A percentile compares a stretch with the other conserved stretches of the same genome.
These are phyloP conservation scores for Goniozus legneri DNA, from an alignment of 1,140 invertebrate species.

Conservation along the genomic window DNA sequence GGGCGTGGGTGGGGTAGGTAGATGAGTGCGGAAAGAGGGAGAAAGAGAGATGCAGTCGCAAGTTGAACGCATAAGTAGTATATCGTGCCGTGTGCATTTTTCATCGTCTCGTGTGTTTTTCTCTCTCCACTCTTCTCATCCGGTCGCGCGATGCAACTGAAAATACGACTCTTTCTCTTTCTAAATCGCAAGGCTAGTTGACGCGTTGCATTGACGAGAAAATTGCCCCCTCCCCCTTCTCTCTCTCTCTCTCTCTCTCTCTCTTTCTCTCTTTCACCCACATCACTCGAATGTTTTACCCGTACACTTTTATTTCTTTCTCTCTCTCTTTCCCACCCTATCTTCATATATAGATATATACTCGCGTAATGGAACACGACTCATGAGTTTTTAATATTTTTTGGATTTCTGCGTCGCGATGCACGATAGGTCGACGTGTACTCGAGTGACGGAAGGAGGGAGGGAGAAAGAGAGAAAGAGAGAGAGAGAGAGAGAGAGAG, in stretches of 20 bases:
- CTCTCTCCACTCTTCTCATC: conserved; percentile 5
- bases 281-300: background rate
- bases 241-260: conserved; percentile 12
- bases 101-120: conserved; percentile 34
- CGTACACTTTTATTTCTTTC: no score
- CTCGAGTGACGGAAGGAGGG: background rate
- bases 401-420: background rate
- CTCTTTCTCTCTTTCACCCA: background rate
- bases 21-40: background rate
- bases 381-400: background rate
- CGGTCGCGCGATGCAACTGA: conserved; percentile 5
- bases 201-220: conserved; percentile 30
- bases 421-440: background rate
- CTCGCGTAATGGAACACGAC: background rate
- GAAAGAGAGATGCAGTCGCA: conserved; percentile 12
- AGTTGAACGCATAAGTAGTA: conserved; percentile 26
- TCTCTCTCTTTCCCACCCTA: background rate
- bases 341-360: background rate
- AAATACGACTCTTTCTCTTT: conserved; percentile 15
- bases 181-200: conserved; percentile 16
- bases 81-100: conserved; percentile 32
- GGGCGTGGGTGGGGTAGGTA: background rate
- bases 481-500: background rate
- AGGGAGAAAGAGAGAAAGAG: background rate
- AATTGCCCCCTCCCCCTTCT: conserved; percentile 31